A percentile compares a stretch with the other conserved stretches of the same genome.
phyloP scores from a whole-genome alignment of 2,888 invertebrate species.

The Sussaba pulchella region DNA sequence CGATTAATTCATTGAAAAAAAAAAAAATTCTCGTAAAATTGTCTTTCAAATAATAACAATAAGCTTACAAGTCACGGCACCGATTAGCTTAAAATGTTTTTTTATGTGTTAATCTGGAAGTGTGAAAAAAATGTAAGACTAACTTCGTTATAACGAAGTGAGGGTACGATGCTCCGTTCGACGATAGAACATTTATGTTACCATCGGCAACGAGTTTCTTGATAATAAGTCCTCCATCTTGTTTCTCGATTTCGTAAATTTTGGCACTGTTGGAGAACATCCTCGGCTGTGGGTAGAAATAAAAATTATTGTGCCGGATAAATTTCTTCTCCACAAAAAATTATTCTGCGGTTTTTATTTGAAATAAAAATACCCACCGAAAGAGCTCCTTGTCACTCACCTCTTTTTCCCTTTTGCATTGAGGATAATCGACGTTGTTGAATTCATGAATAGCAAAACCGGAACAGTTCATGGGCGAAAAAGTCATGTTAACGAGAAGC shows the following conservation, averaged over 20 bases:
- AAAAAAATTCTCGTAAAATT: too few species aligned
- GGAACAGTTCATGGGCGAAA: conserved; percentile 75
- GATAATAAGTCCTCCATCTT: conserved; percentile 70
- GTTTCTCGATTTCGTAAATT: conserved; percentile 70
- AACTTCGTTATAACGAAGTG: conserved; percentile 83
- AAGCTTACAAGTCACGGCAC: too few species aligned
- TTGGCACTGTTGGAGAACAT: conserved; percentile 70
- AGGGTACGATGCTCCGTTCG: conserved; percentile 78
- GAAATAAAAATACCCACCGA: neutral
- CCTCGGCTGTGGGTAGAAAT: conserved; percentile 60
- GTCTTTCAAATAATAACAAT: too few species aligned
- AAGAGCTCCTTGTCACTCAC: conserved; percentile 57
- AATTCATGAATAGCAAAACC: conserved; percentile 74
- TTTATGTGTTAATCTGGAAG: too few species aligned
- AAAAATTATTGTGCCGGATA: neutral
- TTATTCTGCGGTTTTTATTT: neutral
- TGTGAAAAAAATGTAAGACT: conserved; percentile 45
- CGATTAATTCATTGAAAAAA: too few species aligned
- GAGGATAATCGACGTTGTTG: conserved; percentile 72
- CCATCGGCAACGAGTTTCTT: conserved; percentile 73
- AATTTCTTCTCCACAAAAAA: too few species aligned
- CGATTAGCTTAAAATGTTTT: too few species aligned
- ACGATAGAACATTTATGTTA: conserved; percentile 77
- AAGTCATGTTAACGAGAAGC: conserved; percentile 78
- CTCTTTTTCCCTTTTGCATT: conserved; percentile 68